These are phyloP conservation scores for Desmophyllum pertusum DNA, from an alignment of 92 coral and sea anemone species.

Conservation along the genomic window DNA sequence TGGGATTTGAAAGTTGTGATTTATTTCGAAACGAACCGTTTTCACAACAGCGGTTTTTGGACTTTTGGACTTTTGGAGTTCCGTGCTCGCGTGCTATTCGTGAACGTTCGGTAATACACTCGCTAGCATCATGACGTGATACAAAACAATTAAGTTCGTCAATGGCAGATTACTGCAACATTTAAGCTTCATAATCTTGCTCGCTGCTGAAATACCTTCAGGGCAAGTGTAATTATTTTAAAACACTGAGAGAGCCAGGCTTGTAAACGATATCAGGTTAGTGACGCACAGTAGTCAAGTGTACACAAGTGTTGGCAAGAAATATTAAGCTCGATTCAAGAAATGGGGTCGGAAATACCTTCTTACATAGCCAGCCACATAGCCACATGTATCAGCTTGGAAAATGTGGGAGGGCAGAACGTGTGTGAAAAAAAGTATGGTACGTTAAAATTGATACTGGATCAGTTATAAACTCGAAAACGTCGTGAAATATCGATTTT, in stretches of 20 bases:
- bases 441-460: not conserved
- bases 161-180: conserved; percentile 31
- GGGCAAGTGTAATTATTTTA: conserved; percentile 11
- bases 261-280: not conserved
- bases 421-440: not conserved
- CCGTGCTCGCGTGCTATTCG: conserved; percentile 24
- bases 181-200: not conserved
- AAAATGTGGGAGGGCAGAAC: not conserved
- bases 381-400: no score
- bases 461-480: not conserved
- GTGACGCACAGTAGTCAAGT: conserved; percentile 14
- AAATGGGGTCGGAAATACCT: not conserved
- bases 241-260: not conserved
- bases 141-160: conserved; percentile 25
- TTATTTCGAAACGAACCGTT: not conserved
- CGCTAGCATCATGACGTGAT: conserved; percentile 16
- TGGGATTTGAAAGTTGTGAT: not conserved
- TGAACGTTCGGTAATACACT: conserved; percentile 27
- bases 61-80: no score
- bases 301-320: not conserved
- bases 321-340: not conserved
- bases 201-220: conserved; percentile 7
- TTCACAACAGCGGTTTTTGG: not conserved
- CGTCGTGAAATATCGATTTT: not conserved
- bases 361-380: no score